Base-by-base conservation (phyloP, 1,140 invertebrate species). In the Papilio aristodemus region DNA sequence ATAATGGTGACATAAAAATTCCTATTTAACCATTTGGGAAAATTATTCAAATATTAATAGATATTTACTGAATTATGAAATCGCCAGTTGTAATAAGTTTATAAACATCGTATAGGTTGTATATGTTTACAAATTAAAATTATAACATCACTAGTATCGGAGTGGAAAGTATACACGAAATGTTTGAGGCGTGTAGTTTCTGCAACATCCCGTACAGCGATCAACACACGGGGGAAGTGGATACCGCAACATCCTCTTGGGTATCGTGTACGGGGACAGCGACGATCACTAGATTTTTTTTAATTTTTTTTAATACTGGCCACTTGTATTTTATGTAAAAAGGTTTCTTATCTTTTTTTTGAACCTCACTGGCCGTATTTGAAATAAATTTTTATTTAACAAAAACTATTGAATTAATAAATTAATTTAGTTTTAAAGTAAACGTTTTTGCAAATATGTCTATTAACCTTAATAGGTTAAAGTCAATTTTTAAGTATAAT, bases 161-260 rank as follows among this genome's bases (percentile, higher is more conserved):
- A 77, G 50, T 67, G 77, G 75, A 83, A 82, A n/a, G n/a, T 77
- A 81, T 72, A 77, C 73, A 79, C 71, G 71, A 75, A 69, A 71
- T 43, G 58, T 54, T 73, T 58, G 38, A 59, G 57, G 67, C 62
- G 58, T 72, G 71, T 71, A 85, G 85, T 88, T 88, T 89, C 83
- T 82, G 85, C 82, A 90, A 90, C 86, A 88, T 90, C 86, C 87
- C 86, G 83, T 80, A 71, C 43, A 77, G 58, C 50, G 73, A 79
- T 78, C 81, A 84, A 86, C 85, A 86, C 50, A 41, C 67, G 71
- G 70, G 79, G 86, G 87, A 90, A 85, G 83, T 88, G 77, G 80
- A 83, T 85, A 86, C 85, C 85, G 85, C 85, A 88, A 90, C 87
- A 90, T 90, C 87, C 87, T 84, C n/a, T 41, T 59, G 63, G 67